phyloP scores from a whole-genome alignment of 2,797 vertebrate genomes.

The Sebastes nivosus region DNA sequence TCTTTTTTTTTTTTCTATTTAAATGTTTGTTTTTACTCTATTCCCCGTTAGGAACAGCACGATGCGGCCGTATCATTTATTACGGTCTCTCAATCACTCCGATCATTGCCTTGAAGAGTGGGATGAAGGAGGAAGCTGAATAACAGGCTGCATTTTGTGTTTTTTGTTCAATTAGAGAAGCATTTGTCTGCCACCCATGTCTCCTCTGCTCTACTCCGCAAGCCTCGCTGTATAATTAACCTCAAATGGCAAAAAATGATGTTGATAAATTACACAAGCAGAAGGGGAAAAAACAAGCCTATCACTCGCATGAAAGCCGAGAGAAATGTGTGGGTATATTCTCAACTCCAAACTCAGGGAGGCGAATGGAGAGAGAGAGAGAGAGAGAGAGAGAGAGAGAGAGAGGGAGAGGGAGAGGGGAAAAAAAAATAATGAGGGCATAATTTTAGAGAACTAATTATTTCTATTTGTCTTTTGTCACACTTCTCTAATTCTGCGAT shows the following conservation, averaged over 20 bases:
- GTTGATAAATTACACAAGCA: conserved; percentile 85
- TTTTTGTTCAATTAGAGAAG: conserved; percentile 82
- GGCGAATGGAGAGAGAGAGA: conserved; percentile 41
- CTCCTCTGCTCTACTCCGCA: conserved; percentile 75
- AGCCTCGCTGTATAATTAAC: conserved; percentile 83
- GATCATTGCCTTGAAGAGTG: conserved; percentile 63
- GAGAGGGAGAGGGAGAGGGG: neutral
- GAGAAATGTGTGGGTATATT: conserved; percentile 88
- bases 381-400: conserved; percentile 4
- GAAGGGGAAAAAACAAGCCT: conserved; percentile 70
- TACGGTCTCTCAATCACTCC: conserved; percentile 49
- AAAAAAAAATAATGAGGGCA: conserved; percentile 97
- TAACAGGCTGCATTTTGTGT: conserved; percentile 71
- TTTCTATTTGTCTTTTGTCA: conserved; percentile 99
- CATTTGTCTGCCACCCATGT: conserved; percentile 82
- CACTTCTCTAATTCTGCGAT: conserved; percentile 99
- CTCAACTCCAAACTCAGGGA: conserved; percentile 68
- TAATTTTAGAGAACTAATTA: conserved; percentile 99
- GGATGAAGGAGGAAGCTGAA: conserved; percentile 65
- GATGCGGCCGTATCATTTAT: conserved; percentile 27
- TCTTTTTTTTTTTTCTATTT: neutral
- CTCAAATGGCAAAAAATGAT: conserved; percentile 84
- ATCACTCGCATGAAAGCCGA: conserved; percentile 77
- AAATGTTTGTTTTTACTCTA: neutral
- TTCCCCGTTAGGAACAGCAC: neutral